These are phyloP conservation scores for Haplochromis burtoni DNA, from an alignment of 2,113 vertebrate genomes.

Conservation along the genomic window DNA sequence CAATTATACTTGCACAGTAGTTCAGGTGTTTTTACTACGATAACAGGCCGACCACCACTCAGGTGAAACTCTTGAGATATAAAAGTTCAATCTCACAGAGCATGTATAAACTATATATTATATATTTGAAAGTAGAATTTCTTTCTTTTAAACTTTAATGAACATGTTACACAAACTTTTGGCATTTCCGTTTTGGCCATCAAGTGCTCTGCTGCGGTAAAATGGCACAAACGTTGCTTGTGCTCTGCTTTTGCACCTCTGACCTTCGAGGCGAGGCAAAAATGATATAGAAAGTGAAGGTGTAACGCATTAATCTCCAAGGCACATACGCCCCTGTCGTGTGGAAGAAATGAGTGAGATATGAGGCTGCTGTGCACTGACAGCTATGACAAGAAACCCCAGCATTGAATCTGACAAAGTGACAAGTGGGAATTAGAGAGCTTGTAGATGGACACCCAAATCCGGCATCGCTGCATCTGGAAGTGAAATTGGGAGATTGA, in stretches of 20 bases:
- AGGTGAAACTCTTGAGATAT: not conserved
- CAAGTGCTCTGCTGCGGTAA: accelerated
- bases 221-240: not conserved
- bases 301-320: not conserved
- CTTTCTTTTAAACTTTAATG: not conserved
- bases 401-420: slow-evolving; percentile 19
- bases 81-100: not conserved
- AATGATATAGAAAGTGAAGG: not conserved
- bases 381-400: slow-evolving; percentile 25
- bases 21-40: not conserved
- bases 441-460: not conserved
- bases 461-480: not conserved
- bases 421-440: slow-evolving; percentile 24
- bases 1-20: not conserved
- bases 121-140: not conserved
- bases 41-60: accelerated
- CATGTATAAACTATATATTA: not conserved
- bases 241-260: not conserved
- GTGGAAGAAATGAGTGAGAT: slow-evolving; percentile 21
- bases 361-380: slow-evolving; percentile 5
- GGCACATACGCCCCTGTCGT: not conserved
- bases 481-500: not conserved
- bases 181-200: accelerated
- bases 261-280: not conserved
- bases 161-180: not conserved